Evolutionary conservation across 1,140 invertebrate genomes (phyloP).

Genomic region (Drosophila punjabiensis): DNA sequence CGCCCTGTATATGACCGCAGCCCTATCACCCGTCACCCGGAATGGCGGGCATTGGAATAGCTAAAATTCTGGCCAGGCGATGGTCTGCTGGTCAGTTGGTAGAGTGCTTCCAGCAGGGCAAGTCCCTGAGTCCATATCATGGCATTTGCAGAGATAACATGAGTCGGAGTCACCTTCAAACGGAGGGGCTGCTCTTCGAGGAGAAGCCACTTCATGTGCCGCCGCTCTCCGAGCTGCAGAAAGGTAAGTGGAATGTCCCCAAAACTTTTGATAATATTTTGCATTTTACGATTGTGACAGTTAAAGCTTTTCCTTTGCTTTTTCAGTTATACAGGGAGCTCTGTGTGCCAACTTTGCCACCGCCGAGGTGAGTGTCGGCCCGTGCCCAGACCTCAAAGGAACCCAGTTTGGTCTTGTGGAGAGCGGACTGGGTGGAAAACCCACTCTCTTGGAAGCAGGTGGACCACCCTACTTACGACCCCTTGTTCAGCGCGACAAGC

Average conservation of each 20-base stretch:
- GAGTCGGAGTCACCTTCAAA: conserved; percentile 62
- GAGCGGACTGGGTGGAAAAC: conserved; percentile 91
- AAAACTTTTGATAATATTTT: conserved; percentile 19
- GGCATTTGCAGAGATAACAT: conserved; percentile 38
- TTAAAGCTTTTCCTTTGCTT: conserved; percentile 51
- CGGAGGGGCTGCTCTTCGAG: conserved; percentile 79
- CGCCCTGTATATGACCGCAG: conserved; percentile 12
- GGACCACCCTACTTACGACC: conserved; percentile 93
- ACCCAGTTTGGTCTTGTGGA: conserved; percentile 91
- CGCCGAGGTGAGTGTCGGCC: conserved; percentile 90
- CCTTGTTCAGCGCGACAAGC: conserved; percentile 90
- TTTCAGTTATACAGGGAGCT: conserved; percentile 90
- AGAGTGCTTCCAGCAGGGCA: not conserved
- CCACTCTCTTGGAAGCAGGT: conserved; percentile 93
- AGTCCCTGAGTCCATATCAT: conserved; percentile 8
- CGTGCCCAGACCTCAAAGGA: conserved; percentile 93
- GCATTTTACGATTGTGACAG: conserved; percentile 18
- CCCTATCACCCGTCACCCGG: conserved; percentile 13
- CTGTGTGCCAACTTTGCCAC: conserved; percentile 90
- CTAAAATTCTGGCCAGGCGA: not conserved
- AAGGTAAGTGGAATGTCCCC: conserved; percentile 76
- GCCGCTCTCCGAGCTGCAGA: conserved; percentile 85
- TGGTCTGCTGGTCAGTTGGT: not conserved
- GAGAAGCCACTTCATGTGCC: conserved; percentile 86
- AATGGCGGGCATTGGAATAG: conserved; percentile 6